Base-by-base conservation (phyloP, 2,888 invertebrate species). In the Pseudococcus viburni region DNA sequence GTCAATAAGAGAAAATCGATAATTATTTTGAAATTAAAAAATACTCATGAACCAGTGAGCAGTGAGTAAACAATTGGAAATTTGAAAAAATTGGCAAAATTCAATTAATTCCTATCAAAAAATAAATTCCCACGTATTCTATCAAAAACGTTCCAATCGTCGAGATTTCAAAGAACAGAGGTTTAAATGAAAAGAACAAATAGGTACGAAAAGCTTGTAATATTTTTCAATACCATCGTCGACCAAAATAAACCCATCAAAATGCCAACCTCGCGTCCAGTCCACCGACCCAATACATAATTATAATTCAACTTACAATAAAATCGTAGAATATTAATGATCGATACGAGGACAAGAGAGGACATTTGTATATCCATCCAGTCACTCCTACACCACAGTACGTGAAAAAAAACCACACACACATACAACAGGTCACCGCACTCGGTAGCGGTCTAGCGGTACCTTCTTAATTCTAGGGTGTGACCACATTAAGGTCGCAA, bases 381-480 rank as follows among this genome's bases (percentile, higher is more conserved):
- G 68, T 68, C 11, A 22, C 26, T 68, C 68, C 68, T 68, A 68
- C 68, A 26, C 55, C 55, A 1, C 11, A 26, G 26, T 11, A 12
- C 22, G 26, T 15, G 19, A 8, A 64, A 64, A 64, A 64, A 64
- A n/a, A 64, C 26, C 26, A 33, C 26, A 33, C 9, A 22, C 42
- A 68, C 19, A 26, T n/a, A 55, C 55, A 55, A 55, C 55, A 55
- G 55, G 55, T 55, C 55, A 55, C n/a, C 55, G 55, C 55, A 6
- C 51, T 51, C 48, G 48, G 48, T 51, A 51, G 48, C n/a, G 55
- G 17, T 55, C 55, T 55, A 55, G 26, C 64, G 64, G 64, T 19
- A 64, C 64, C 64, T 59, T 51, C 51, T 55, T 15, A 55, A 55
- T 55, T 55, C 55, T 55, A 26, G 68, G 68, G 68, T 68, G 68